A percentile compares a stretch with the other conserved stretches of the same genome.
These are phyloP conservation scores for Lepus americanus DNA, from an alignment of 2,113 vertebrate genomes.

Conservation along the genomic window DNA sequence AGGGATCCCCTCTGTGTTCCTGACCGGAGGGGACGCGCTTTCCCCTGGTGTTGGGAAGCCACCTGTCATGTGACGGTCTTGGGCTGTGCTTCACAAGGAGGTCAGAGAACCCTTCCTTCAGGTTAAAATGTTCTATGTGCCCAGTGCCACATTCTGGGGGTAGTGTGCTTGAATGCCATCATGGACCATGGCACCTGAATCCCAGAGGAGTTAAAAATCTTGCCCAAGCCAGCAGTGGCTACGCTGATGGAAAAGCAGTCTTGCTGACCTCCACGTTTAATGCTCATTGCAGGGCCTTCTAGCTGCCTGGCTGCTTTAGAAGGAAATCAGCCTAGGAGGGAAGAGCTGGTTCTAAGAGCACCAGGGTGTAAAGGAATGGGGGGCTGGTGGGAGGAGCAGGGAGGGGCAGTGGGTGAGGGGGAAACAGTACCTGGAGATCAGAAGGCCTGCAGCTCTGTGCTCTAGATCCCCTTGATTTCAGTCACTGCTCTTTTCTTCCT, in stretches of 20 bases:
- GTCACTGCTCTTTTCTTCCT: conserved; percentile 34
- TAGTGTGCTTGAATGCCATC: background rate
- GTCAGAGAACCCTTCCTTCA: background rate
- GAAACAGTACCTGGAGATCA: background rate
- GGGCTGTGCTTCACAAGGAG: background rate
- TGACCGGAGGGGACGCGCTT: background rate
- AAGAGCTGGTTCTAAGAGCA: background rate
- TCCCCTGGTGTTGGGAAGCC: background rate
- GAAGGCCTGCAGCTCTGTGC: background rate
- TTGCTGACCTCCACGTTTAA: background rate
- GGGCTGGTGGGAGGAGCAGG: background rate
- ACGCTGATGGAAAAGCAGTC: background rate
- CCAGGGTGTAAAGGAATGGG: background rate
- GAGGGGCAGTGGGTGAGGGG: background rate
- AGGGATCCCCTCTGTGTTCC: background rate
- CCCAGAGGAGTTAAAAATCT: background rate
- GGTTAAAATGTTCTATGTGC: background rate
- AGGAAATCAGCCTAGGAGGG: background rate
- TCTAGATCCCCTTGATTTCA: conserved; percentile 26
- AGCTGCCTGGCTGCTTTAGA: background rate
- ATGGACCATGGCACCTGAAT: background rate
- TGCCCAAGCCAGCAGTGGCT: background rate
- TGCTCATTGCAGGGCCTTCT: background rate
- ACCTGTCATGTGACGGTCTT: background rate
- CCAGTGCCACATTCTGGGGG: background rate